A percentile compares a stretch with the other conserved stretches of the same genome.
Evolutionary conservation across 2,888 invertebrate genomes (phyloP).

Genomic region (Plagodis pulveraria): DNA sequence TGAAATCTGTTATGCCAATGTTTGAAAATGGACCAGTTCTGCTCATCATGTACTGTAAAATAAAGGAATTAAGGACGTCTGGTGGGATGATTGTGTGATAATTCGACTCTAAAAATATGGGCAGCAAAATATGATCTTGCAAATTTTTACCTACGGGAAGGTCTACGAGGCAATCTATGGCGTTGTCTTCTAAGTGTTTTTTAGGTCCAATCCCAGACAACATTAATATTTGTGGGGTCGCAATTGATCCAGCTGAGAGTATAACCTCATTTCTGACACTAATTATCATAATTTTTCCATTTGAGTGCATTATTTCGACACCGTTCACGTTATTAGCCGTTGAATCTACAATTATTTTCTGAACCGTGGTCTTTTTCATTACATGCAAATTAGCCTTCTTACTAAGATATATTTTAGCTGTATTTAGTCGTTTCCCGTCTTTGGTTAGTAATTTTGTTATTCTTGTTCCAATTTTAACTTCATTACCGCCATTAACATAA

Average conservation of each 20-base stretch:
- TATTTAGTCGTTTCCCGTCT: slow-evolving; percentile 58
- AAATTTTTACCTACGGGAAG: slow-evolving; percentile 78
- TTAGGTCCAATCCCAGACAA: slow-evolving; percentile 80
- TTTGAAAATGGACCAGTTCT: slow-evolving; percentile 35
- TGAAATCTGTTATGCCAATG: slow-evolving; percentile 56
- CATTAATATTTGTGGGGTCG: slow-evolving; percentile 79
- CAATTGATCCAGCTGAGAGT: slow-evolving; percentile 76
- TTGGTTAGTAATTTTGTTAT: slow-evolving; percentile 67
- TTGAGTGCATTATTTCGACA: slow-evolving; percentile 60
- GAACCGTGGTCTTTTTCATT: slow-evolving; percentile 78
- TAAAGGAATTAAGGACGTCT: slow-evolving; percentile 27
- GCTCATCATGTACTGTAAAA: slow-evolving; percentile 75
- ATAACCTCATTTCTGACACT: slow-evolving; percentile 75
- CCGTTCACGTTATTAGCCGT: slow-evolving; percentile 64
- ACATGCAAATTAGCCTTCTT: slow-evolving; percentile 57
- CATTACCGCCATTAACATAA: slow-evolving; percentile 40
- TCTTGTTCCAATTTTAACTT: slow-evolving; percentile 73
- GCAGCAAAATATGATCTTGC: slow-evolving; percentile 76
- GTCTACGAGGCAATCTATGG: slow-evolving; percentile 62
- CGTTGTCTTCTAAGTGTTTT: slow-evolving; percentile 56
- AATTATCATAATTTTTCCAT: slow-evolving; percentile 55
- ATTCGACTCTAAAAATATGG: slow-evolving; percentile 56
- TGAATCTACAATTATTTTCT: slow-evolving; percentile 77
- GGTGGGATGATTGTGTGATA: slow-evolving; percentile 43
- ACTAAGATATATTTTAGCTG: slow-evolving; percentile 57